Evolutionary conservation across 2,888 invertebrate genomes (phyloP), one percentile per base, ranked within the genome.

Genomic region (Tinea semifulvella): DNA sequence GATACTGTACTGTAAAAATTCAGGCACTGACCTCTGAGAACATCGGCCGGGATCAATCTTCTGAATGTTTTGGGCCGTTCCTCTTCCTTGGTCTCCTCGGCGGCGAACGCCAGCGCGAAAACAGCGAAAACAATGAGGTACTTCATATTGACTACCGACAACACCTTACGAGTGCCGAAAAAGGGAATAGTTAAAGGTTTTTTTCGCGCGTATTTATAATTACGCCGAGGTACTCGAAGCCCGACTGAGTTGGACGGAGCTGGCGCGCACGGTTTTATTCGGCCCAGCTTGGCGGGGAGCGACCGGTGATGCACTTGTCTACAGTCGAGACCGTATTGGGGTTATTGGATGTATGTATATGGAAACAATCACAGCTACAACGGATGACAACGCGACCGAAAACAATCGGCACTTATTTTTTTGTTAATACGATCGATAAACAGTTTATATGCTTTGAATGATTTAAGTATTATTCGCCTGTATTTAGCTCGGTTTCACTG

Each of bases 1-100:
- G n/a, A n/a, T n/a, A n/a, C n/a, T n/a, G n/a, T n/a, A n/a, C n/a
- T n/a, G n/a, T n/a, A n/a, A n/a, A 7, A 31, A 17, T 4, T 36
- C 18, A 36, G 18, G 36, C 16, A 82, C 84, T 83, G 79, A 94
- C 94, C 94, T 87, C 94, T 88, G 50, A 94, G 84, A 27, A 93
- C 92, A 73, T 94, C 94, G 57, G 94, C 94, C 31, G 94, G 94
- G 57, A 94, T 94, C 53, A 94, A 81, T 53, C 94, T 84, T 61
- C 87, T 89, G 84, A 85, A 94, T 39, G 91, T 88, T 68, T 88
- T 91, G 42, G 88, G 84, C 48, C 84, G 82, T 5, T 85, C 83
- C 31, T 83, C 83, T 49, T 75, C 76, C 54, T 82, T 82, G 42
- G 82, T 77, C 49, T 83, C 84, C 50, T 82, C 82, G 51, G 83